Conservation (phyloP, 2,888 invertebrate species). For the Chloroclystis v-ata region DNA sequence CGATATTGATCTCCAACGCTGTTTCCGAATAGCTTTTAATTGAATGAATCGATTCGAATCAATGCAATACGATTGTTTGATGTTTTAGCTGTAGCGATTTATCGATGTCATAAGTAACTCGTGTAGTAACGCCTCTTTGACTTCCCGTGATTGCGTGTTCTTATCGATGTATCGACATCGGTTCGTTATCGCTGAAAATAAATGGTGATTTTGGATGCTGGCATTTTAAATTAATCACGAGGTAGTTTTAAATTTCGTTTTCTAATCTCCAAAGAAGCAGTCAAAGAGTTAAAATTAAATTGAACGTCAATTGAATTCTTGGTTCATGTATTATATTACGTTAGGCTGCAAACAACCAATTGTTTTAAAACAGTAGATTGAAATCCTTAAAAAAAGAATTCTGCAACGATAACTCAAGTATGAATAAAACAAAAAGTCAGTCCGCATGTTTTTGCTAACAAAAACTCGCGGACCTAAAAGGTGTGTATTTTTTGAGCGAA, state of each 20-base stretch:
- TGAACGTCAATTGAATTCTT: no score
- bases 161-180: constrained; percentile 54
- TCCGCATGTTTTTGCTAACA: constrained; percentile 33
- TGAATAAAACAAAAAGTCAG: constrained; percentile 33
- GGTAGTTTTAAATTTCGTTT: not conserved
- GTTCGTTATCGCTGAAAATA: constrained; percentile 38
- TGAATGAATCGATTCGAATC: constrained; percentile 56
- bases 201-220: constrained; percentile 7
- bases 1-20: constrained; percentile 67
- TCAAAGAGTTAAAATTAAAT: no score
- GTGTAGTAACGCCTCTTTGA: constrained; percentile 55
- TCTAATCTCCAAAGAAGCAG: no score
- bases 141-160: constrained; percentile 53
- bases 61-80: constrained; percentile 53
- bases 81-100: constrained; percentile 67
- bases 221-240: not conserved
- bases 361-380: constrained; percentile 20
- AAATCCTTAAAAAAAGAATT: constrained; percentile 26
- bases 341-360: constrained; percentile 16
- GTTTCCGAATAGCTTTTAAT: constrained; percentile 53
- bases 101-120: constrained; percentile 58
- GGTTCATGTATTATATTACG: constrained; percentile 10
- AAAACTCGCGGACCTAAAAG: constrained; percentile 33
- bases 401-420: constrained; percentile 27
- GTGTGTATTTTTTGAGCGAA: constrained; percentile 33